Evolutionary conservation across 1,140 invertebrate genomes (phyloP), one percentile per base, ranked within the genome.

Genomic region (Caerostris darwini): DNA sequence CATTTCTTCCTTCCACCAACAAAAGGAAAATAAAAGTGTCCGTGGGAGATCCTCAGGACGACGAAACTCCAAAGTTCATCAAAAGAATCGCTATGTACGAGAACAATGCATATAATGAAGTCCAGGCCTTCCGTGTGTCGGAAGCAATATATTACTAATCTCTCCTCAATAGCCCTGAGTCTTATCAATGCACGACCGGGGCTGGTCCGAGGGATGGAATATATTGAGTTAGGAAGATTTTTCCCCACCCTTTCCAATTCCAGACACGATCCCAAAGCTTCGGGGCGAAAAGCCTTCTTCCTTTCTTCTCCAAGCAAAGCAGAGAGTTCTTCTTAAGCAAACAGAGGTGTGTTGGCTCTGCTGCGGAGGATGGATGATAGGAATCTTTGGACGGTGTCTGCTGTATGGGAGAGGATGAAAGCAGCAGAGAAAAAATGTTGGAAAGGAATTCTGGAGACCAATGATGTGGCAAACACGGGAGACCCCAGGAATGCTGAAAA

Each of bases 401-500:
- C 19, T 53, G 50, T 34, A 77, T 77, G 34, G 50, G 19, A 64
- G 17, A 64, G 61, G 61, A 64, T 64, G 61, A 64, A 64, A 64
- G 61, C 12, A 64, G 12, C 17, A 64, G 17, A 64, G 10, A 59
- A n/a, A 71, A 77, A 77, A 50, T 19, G 10, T 19, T 17, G 19
- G 19, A 77, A 19, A 19, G n/a, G 50, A 77, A 77, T 77, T 77
- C 71, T 77, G n/a, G 19, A 10, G 71, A 34, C 19, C 71, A 77
- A 77, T 77, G 19, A 77, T 50, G 71, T 77, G 71, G 71, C 71
- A 77, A 77, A 77, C 71, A 77, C 19, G 71, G 19, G 19, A 77
- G 71, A 77, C 71, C 71, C 71, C 71, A 77, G 71, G 71, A 77
- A 77, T 77, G 71, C 71, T 12, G 71, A 77, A 77, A 77, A 77